Percentiles rank a stretch among this genome's conserved stretches.
Evolutionary conservation across 2,797 vertebrate species (phyloP).

Genomic region (Aldrovandia affinis): DNA sequence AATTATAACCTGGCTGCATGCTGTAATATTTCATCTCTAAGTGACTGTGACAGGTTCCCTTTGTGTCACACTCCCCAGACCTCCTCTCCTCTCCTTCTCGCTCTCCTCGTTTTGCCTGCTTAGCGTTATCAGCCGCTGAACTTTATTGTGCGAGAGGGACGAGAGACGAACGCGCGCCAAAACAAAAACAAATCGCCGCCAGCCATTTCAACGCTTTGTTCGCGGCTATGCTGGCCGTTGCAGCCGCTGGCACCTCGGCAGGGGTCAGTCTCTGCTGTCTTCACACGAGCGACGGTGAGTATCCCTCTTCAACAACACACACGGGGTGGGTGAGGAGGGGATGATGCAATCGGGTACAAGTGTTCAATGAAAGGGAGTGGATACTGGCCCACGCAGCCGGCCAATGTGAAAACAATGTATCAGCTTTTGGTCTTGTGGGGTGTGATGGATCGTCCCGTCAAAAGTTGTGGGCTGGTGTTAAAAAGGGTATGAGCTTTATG

Average conservation of each 20-base stretch:
- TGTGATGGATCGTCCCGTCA: background rate
- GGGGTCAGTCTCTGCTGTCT: background rate
- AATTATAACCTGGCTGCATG: conserved; percentile 82
- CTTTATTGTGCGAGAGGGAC: conserved; percentile 68
- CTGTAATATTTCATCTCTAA: conserved; percentile 82
- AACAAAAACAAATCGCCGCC: conserved; percentile 65
- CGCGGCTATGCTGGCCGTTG: too few species aligned
- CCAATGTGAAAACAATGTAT: background rate
- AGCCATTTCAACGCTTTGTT: too few species aligned
- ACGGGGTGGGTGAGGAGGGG: background rate
- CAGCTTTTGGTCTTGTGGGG: background rate
- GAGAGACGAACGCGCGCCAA: conserved; percentile 37
- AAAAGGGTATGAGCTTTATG: background rate
- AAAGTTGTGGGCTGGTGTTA: background rate
- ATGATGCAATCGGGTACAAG: background rate
- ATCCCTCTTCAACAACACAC: background rate
- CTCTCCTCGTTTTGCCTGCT: conserved; percentile 61
- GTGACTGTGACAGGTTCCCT: conserved; percentile 79
- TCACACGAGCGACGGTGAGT: background rate
- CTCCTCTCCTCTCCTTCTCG: conserved; percentile 49
- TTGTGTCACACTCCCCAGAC: conserved; percentile 59
- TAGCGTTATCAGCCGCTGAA: conserved; percentile 57
- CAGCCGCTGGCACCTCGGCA: background rate
- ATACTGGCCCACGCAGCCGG: background rate
- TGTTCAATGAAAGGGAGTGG: background rate